Evolutionary conservation across 2,113 vertebrate species (phyloP), one percentile per base, ranked within the genome.

Genomic region (Silurus asotus): DNA sequence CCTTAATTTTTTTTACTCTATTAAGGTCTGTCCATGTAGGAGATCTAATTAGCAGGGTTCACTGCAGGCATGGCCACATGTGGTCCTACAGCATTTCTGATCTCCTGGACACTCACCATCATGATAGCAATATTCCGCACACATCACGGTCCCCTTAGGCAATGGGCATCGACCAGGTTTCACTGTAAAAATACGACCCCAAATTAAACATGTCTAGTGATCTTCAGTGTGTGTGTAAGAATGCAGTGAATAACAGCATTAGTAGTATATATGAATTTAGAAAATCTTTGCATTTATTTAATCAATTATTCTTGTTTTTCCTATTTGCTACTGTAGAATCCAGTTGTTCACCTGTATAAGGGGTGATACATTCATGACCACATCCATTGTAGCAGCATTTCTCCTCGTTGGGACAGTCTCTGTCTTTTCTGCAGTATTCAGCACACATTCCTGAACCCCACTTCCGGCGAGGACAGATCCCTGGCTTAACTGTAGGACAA

Each of bases 361-460:
- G 94, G n/a, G 65, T 28, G 0, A 85, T 91, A 78, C 95, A 95
- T 64, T 90, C 62, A 25, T 95, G 93, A 6, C 94, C 94, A 88
- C 95, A 96, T 37, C 94, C 95, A 28, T 95, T 95, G 83, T 53
- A 51, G 91, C 95, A 96, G 91, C 95, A 96, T 88, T 95, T 95
- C 53, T 94, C 88, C 20, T 90, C 23, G 0, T 48, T 23, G 2
- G 93, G 91, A 67, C 95, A 96, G 74, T 95, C 88, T 0, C 81
- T 90, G 92, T 96, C 95, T 59, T 90, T 61, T 10, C 45, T 85
- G 88, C 95, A 96, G 56, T 83, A 92, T 53, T 95, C 93, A 0
- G 89, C 92, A 90, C 95, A 96, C 84, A 72, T 15, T 20, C 93
- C 94, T 0, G 48, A 7, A 4, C 84, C 93, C 84, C 91, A 88